phyloP scores from a whole-genome alignment of 2,113 vertebrate genomes.

The Microcebus tavaratra region DNA sequence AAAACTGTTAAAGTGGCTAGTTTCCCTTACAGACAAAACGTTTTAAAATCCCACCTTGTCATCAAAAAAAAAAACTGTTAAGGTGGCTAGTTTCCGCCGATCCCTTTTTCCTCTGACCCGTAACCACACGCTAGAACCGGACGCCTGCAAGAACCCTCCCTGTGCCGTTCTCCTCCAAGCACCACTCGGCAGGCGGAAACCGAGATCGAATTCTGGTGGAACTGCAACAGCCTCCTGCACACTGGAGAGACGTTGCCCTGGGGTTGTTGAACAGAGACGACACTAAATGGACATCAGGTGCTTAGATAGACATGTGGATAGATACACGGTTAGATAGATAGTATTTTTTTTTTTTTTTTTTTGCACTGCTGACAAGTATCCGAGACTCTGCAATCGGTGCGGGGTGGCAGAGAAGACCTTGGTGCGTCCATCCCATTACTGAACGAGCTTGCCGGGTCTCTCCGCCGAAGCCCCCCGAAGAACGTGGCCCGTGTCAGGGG shows the following conservation, averaged over 20 bases:
- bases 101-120: not conserved
- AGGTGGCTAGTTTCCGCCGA: not conserved
- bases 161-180: slow-evolving; percentile 1
- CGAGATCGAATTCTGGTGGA: not conserved
- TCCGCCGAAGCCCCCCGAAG: slow-evolving; percentile 55
- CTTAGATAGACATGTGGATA: slow-evolving; percentile 19
- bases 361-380: slow-evolving; percentile 32
- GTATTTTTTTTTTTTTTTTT: not conserved
- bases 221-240: not conserved
- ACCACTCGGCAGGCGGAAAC: slow-evolving; percentile 17
- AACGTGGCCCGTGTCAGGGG: slow-evolving; percentile 61
- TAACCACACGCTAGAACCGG: not conserved
- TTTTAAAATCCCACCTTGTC: not conserved
- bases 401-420: not conserved
- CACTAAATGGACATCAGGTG: not conserved
- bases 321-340: slow-evolving; percentile 44
- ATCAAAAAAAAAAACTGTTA: not conserved
- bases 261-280: slow-evolving; percentile 7
- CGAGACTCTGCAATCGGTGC: not conserved
- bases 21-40: not conserved
- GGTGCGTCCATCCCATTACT: not conserved
- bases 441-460: slow-evolving; percentile 58
- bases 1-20: not conserved
- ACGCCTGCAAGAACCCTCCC: not conserved
- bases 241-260: not conserved